phyloP scores from a whole-genome alignment of 2,888 invertebrate species.

The Lysandra coridon region DNA sequence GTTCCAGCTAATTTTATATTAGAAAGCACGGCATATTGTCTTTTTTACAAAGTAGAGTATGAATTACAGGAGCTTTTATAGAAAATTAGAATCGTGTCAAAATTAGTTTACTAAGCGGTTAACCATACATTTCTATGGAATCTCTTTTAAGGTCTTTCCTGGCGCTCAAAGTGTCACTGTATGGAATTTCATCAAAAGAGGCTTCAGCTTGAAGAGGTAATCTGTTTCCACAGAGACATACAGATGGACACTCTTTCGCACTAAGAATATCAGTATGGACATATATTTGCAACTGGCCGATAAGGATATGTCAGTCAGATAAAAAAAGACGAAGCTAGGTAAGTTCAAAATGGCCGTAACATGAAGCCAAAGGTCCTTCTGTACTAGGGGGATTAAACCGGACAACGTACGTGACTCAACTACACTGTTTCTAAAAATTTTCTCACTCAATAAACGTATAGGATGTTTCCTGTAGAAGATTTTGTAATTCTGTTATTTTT shows the following conservation, averaged over 20 bases:
- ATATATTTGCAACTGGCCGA: neutral
- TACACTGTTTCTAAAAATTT: neutral
- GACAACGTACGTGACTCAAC: slow-evolving; percentile 11
- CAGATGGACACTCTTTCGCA: neutral
- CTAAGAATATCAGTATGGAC: neutral
- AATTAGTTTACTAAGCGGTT: neutral
- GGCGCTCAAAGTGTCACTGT: neutral
- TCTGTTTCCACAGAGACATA: neutral
- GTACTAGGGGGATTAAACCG: neutral
- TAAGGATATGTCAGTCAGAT: neutral
- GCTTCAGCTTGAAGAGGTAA: neutral
- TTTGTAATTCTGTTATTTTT: slow-evolving; percentile 20
- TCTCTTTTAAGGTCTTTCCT: neutral
- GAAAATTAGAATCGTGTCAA: neutral
- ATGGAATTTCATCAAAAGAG: neutral
- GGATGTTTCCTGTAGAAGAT: neutral
- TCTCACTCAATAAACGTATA: slow-evolving; percentile 6
- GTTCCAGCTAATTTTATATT: slow-evolving; percentile 48
- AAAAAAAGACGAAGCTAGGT: neutral
- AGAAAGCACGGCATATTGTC: slow-evolving; percentile 75
- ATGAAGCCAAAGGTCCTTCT: neutral
- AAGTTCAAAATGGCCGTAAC: neutral
- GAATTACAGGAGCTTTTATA: neutral
- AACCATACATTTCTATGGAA: no score
- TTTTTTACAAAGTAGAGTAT: slow-evolving; percentile 52